phyloP scores from a whole-genome alignment of 2,888 invertebrate genomes.

The Philereme vetulata region DNA sequence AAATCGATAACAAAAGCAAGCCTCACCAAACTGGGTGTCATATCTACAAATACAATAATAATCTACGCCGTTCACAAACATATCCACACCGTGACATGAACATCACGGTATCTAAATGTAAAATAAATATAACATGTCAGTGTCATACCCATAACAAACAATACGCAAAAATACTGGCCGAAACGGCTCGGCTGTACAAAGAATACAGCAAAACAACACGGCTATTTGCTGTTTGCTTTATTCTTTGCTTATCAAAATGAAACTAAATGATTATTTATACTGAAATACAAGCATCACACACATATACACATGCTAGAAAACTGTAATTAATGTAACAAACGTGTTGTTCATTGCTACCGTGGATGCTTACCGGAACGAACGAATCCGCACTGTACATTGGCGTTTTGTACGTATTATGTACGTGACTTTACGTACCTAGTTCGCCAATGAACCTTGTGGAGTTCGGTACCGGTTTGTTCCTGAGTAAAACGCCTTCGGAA shows the following conservation, averaged over 20 bases:
- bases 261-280: constrained; percentile 12
- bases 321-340: constrained; percentile 63
- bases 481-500: constrained; percentile 96
- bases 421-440: constrained; percentile 68
- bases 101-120: constrained; percentile 32
- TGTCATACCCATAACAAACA: constrained; percentile 27
- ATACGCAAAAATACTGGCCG: constrained; percentile 17
- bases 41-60: constrained; percentile 38
- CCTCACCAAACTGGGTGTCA: constrained; percentile 26
- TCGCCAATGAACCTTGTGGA: constrained; percentile 98
- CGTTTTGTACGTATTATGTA: constrained; percentile 22
- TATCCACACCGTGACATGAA: constrained; percentile 33
- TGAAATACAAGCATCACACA: constrained; percentile 48
- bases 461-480: constrained; percentile 97
- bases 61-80: constrained; percentile 31
- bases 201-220: constrained; percentile 29
- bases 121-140: constrained; percentile 23
- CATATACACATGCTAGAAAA: constrained; percentile 55
- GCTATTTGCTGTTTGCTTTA: constrained; percentile 26
- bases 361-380: constrained; percentile 72
- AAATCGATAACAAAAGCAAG: constrained; percentile 10
- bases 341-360: constrained; percentile 79
- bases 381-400: constrained; percentile 64
- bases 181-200: constrained; percentile 24
- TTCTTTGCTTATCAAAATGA: constrained; percentile 19